A percentile compares a stretch with the other conserved stretches of the same genome.
Conservation (phyloP, 2,113 vertebrate genomes). For the Ardeotis arabs region DNA sequence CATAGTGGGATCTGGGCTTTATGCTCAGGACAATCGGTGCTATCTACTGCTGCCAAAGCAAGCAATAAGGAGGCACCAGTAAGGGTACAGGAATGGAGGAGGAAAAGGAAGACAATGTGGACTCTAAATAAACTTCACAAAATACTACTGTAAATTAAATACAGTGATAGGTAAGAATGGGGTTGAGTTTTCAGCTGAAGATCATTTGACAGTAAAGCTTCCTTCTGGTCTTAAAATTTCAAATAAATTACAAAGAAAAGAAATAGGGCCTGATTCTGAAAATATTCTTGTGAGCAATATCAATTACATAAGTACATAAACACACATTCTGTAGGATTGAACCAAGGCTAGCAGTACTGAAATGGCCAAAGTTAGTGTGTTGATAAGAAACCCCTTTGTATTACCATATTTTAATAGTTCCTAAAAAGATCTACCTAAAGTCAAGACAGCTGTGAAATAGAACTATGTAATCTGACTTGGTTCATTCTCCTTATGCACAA, state of each 20-base stretch:
- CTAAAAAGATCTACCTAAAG: background rate
- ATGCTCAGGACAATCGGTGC: fast-evolving
- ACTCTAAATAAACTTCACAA: background rate
- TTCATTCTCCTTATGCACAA: background rate
- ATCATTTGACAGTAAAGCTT: background rate
- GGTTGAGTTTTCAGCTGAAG: background rate
- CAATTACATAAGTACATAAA: background rate
- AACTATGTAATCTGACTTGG: background rate
- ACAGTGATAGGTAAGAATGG: background rate
- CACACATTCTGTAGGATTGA: background rate
- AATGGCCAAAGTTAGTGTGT: background rate
- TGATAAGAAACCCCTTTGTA: background rate
- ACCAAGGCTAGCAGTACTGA: background rate
- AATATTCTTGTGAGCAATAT: background rate
- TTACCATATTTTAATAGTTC: background rate
- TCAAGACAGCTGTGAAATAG: background rate
- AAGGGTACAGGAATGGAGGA: background rate
- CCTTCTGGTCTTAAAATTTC: background rate
- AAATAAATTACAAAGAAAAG: background rate
- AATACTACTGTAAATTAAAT: background rate
- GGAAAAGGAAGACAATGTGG: background rate
- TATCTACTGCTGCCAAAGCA: background rate
- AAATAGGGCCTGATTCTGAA: background rate
- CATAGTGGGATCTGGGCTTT: background rate
- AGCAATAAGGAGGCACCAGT: background rate